Percentiles rank a stretch among this genome's conserved stretches.
Conservation (phyloP, 35 echinoderm and acorn worm species). For the Anneissia japonica region DNA sequence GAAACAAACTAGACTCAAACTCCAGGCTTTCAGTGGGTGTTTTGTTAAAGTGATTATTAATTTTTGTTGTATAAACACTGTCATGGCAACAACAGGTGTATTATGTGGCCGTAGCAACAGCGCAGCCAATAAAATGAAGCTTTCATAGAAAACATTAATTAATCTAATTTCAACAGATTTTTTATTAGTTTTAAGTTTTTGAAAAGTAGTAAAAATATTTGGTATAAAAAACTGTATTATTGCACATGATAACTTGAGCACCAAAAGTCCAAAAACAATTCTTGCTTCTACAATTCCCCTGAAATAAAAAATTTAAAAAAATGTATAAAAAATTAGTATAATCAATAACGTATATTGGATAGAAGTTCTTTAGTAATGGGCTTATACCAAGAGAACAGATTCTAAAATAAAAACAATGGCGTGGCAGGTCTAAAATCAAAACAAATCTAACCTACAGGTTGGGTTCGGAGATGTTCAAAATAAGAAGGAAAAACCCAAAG, state of each 20-base stretch:
- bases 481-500: no score
- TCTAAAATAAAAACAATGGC: no score
- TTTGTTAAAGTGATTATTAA: conserved; percentile 63
- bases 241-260: neutral
- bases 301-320: conserved; percentile 31
- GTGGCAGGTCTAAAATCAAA: no score
- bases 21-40: conserved; percentile 78
- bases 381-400: no score
- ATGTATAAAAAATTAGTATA: no score
- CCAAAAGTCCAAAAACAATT: conserved; percentile 34
- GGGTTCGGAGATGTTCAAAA: no score
- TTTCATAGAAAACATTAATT: conserved; percentile 25
- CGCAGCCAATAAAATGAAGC: conserved; percentile 38
- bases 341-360: no score
- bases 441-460: no score
- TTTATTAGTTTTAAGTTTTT: neutral
- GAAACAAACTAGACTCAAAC: conserved; percentile 62
- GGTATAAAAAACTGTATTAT: neutral
- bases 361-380: no score
- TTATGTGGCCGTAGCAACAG: conserved; percentile 88
- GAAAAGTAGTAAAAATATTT: neutral
- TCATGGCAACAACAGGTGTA: conserved; percentile 65
- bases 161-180: neutral
- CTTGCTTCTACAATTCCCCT: conserved; percentile 84
- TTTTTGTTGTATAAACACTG: conserved; percentile 60